These are phyloP conservation scores for Chrysopilus asiliformis DNA, from an alignment of 2,888 invertebrate genomes.

Conservation along the genomic window DNA sequence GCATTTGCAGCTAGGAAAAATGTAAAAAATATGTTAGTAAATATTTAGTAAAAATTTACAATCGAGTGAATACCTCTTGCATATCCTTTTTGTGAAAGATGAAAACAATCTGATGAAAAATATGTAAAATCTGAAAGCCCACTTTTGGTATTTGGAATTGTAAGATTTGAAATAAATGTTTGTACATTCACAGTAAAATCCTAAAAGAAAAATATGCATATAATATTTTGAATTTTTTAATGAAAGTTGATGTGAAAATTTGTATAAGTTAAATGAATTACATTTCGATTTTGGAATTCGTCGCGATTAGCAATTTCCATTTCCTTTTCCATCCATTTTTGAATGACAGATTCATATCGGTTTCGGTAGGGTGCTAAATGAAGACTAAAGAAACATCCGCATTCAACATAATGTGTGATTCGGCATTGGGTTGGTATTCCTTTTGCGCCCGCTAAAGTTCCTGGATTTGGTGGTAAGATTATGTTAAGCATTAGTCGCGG, in stretches of 20 bases:
- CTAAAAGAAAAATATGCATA: slow-evolving; percentile 19
- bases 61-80: slow-evolving; percentile 35
- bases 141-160: slow-evolving; percentile 32
- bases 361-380: slow-evolving; percentile 16
- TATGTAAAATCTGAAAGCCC: slow-evolving; percentile 39
- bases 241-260: neutral
- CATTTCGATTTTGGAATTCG: slow-evolving; percentile 30
- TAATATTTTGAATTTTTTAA: neutral
- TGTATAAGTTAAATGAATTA: neutral
- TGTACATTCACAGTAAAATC: slow-evolving; percentile 47
- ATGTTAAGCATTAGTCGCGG: slow-evolving; percentile 47
- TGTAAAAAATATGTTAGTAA: slow-evolving; percentile 2
- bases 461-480: slow-evolving; percentile 40
- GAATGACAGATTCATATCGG: slow-evolving; percentile 34
- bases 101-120: slow-evolving; percentile 48
- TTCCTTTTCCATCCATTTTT: slow-evolving; percentile 41
- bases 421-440: slow-evolving; percentile 35
- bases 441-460: slow-evolving; percentile 30
- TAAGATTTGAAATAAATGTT: slow-evolving; percentile 36
- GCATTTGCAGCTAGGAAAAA: slow-evolving; percentile 37
- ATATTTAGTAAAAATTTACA: neutral
- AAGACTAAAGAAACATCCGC: slow-evolving; percentile 42
- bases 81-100: slow-evolving; percentile 46
- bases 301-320: slow-evolving; percentile 36
- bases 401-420: slow-evolving; percentile 37